phyloP scores from a whole-genome alignment of 2,797 vertebrate species.

The Brachyrhaphis roseni region DNA sequence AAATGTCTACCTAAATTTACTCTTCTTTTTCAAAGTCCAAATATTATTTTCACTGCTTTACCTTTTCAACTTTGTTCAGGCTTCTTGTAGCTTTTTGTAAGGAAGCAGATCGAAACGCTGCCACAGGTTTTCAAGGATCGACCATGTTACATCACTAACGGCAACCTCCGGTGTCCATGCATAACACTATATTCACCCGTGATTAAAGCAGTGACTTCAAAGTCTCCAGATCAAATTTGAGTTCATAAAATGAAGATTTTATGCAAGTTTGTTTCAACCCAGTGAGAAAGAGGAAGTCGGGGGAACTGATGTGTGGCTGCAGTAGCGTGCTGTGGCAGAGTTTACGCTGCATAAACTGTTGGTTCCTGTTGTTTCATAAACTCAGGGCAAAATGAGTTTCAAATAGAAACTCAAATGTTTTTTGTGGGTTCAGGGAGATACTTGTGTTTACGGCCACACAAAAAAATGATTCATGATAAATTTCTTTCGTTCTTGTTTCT shows the following conservation, averaged over 20 bases:
- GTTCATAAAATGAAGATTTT: not conserved
- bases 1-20: not conserved
- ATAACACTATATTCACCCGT: not conserved
- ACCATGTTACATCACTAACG: not conserved
- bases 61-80: not conserved
- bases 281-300: not conserved
- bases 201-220: not conserved
- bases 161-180: not conserved
- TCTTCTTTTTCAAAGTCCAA: not conserved
- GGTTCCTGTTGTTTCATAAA: not conserved
- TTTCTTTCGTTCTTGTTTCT: not conserved
- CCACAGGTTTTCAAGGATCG: not conserved
- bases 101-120: not conserved
- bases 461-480: not conserved
- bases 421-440: too few relatives aligned
- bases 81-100: not conserved
- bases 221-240: not conserved
- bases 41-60: not conserved
- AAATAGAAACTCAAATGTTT: not conserved
- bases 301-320: not conserved
- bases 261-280: not conserved
- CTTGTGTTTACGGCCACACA: not conserved
- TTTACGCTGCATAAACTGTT: not conserved
- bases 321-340: not conserved
- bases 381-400: not conserved